Evolutionary conservation across 2,888 invertebrate genomes (phyloP), one percentile per base, ranked within the genome.

Genomic region (Polyommatus iphigenia): DNA sequence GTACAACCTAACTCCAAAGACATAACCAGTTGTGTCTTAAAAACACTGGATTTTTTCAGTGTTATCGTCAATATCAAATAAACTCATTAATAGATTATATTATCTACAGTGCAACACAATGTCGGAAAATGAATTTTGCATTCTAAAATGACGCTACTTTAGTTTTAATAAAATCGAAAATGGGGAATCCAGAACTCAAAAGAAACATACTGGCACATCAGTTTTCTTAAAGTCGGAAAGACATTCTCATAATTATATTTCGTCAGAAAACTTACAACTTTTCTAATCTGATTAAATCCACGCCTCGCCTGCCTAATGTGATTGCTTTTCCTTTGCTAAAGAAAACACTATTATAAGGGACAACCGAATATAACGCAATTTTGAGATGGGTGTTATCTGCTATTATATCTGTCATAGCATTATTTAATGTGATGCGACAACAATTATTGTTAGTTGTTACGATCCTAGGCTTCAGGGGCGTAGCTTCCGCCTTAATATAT

Each of bases 261-360:
- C 29, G 67, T 32, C 67, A 67, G 29, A 67, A 67, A 32, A 29
- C 67, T 67, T 32, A 18, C 29, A 67, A 67, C 67, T 32, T 67
- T 67, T 67, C 29, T 67, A 67, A 67, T 67, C 32, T 5, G 72
- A 41, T 72, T 72, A 41, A 36, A 36, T 72, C 72, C n/a, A 72
- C 36, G 41, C 72, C 36, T 72, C 41, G 72, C 1, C 72, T 41
- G 72, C 41, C 71, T 72, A 72, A 72, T 72, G 72, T 72, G 41
- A 72, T 72, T 72, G 72, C 72, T 72, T 72, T 72, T 41, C 41
- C 41, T n/a, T 72, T 72, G 41, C 72, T 41, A 36, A 41, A 72
- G 20, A 41, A 72, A 72, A 72, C 72, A 72, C 13, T 67, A 72
- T 41, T 71, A 8, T 41, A 41, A 8, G 0, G 20, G 41, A 72